Conservation (phyloP, 2,797 vertebrate species). For the Lagocephalus sceleratus region DNA sequence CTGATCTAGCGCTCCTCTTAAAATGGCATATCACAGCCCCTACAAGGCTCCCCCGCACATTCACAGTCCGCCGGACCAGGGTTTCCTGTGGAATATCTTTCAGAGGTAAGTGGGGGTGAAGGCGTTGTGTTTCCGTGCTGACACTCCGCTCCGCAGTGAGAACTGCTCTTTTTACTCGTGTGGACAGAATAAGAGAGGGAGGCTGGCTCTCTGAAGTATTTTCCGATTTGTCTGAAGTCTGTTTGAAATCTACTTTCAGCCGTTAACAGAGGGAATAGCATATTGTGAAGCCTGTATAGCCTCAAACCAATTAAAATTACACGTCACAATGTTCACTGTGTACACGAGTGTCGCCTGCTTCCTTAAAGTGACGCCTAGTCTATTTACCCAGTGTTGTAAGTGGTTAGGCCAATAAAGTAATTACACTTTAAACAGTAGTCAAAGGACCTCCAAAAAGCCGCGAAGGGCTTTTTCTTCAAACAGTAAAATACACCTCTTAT, state of each 20-base stretch:
- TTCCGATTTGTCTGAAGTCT: not conserved
- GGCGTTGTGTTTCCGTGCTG: conserved; percentile 3
- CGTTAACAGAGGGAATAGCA: too few relatives aligned
- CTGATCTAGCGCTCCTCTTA: conserved; percentile 30
- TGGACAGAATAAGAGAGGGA: conserved; percentile 10
- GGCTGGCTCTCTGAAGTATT: not conserved
- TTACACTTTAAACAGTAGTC: conserved; percentile 24
- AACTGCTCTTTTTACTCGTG: conserved; percentile 31
- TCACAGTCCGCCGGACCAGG: conserved; percentile 74
- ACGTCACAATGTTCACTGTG: conserved; percentile 8
- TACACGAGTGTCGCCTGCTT: not conserved
- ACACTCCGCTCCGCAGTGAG: conserved; percentile 34
- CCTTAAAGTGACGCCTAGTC: not conserved
- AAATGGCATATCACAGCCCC: conserved; percentile 81
- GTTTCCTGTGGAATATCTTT: conserved; percentile 83
- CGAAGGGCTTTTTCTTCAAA: conserved; percentile 22
- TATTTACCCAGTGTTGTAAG: not conserved
- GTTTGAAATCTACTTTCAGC: not conserved
- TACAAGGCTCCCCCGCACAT: conserved; percentile 71
- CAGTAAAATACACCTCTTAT: too few relatives aligned
- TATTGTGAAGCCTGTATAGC: too few relatives aligned
- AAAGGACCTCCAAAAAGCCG: conserved; percentile 59
- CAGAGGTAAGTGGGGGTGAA: conserved; percentile 73
- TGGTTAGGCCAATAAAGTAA: not conserved
- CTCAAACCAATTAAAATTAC: not conserved